Percentiles rank a stretch among this genome's conserved stretches.
phyloP scores from a whole-genome alignment of 2,797 vertebrate genomes.

The Malacoraja senta region DNA sequence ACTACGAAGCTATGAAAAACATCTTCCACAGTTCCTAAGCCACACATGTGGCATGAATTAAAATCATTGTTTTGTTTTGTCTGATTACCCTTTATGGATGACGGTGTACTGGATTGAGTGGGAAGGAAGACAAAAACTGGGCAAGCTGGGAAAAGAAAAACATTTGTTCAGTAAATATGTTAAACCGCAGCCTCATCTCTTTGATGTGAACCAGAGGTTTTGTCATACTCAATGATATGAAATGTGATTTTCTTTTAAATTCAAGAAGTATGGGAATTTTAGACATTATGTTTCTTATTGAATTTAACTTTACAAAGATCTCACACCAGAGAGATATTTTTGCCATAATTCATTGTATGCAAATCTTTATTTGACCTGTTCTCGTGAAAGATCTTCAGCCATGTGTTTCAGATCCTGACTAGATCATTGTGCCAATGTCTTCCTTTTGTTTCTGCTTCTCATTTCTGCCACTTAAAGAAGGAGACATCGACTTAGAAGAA shows the following conservation, averaged over 20 bases:
- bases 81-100: neutral
- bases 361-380: neutral
- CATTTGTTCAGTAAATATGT: slow-evolving; percentile 8
- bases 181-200: slow-evolving; percentile 16
- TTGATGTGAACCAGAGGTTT: neutral
- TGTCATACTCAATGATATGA: neutral
- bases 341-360: neutral
- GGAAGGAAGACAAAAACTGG: neutral
- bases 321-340: neutral
- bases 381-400: neutral
- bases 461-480: neutral
- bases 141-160: neutral
- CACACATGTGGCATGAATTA: slow-evolving; percentile 32
- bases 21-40: slow-evolving; percentile 18
- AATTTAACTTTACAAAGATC: neutral
- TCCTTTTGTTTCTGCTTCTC: neutral
- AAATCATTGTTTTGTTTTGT: slow-evolving; percentile 22
- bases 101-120: neutral
- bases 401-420: neutral
- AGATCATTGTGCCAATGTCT: neutral
- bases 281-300: neutral
- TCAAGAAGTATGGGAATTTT: neutral
- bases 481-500: too few relatives aligned
- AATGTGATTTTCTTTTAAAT: neutral
- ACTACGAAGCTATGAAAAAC: slow-evolving; percentile 30